A percentile compares a stretch with the other conserved stretches of the same genome.
phyloP scores from a whole-genome alignment of 2,888 invertebrate genomes.

The Leucania comma region DNA sequence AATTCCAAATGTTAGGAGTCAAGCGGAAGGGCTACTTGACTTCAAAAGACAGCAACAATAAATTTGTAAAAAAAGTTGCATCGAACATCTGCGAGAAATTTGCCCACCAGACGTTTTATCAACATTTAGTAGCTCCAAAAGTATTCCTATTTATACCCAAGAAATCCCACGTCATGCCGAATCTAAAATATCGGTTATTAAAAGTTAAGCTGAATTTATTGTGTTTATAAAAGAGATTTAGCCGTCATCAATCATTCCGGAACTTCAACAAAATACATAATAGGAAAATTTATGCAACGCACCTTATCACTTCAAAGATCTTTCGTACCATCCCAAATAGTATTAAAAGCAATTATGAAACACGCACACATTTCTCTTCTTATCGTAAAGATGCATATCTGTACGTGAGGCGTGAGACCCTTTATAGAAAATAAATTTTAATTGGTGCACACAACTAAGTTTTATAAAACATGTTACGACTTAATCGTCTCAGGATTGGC shows the following conservation, averaged over 20 bases:
- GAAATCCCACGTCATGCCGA: conserved; percentile 47
- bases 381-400: conserved; percentile 84
- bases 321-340: conserved; percentile 74
- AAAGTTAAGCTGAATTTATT: conserved; percentile 63
- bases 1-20: conserved; percentile 5
- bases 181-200: conserved; percentile 53
- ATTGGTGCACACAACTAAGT: conserved; percentile 83
- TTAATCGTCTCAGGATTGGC: conserved; percentile 86
- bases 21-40: background rate
- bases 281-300: conserved; percentile 75
- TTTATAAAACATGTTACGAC: conserved; percentile 86
- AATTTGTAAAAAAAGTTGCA: conserved; percentile 42
- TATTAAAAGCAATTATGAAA: conserved; percentile 83
- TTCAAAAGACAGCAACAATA: conserved; percentile 1
- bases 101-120: conserved; percentile 28
- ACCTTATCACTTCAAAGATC: conserved; percentile 70
- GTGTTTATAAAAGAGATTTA: conserved; percentile 63
- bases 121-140: conserved; percentile 29
- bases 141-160: conserved; percentile 44
- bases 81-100: conserved; percentile 34
- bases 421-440: conserved; percentile 84
- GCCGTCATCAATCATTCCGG: conserved; percentile 77
- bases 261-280: conserved; percentile 73
- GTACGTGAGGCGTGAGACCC: conserved; percentile 79
- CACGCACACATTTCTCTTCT: conserved; percentile 76